Evolutionary conservation across 2,113 vertebrate genomes (phyloP), one percentile per base, ranked within the genome.

Genomic region (Semnornis frantzii): DNA sequence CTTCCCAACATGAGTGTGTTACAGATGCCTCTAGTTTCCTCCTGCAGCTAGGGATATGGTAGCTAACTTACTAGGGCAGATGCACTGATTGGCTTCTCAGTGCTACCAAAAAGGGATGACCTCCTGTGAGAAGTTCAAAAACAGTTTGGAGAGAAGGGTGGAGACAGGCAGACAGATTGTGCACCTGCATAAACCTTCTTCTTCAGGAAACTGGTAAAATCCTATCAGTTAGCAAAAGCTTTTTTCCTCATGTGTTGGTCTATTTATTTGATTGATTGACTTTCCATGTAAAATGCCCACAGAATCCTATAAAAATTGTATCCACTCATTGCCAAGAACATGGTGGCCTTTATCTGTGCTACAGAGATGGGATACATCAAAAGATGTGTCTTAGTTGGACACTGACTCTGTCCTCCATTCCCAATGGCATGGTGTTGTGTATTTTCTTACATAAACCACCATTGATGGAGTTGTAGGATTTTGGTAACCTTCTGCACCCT

Each of bases 181-280:
- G 52, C 16, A 24, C 63, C 3, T 75, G 15, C 20, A 60, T 48
- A 58, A 65, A 80, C 18, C 18, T n/a, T 54, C 15, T 62, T 85
- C 73, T 63, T 50, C 20, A 14, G 17, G 31, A 69, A 89, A 25
- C 5, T 3, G 3, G 19, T 39, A 28, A 91, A 72, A 37, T 2
- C 4, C 10, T 12, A 75, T 5, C 4, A 59, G 44, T 14, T 39
- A 44, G 7, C 27, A 76, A 91, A 64, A 23, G 0, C 6, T 44
- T 30, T 34, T 9, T 7, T 6, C 4, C 5, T 4, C 4, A 7
- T 18, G 11, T 52, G 5, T 39, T 5, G 1, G 25, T 60, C 8
- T 57, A n/a, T 54, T 25, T 13, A 34, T 37, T 55, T 68, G 50
- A 52, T 50, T 27, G 14, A 21, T 48, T 44, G 5, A 20, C 6